Base-by-base conservation (phyloP, 1,140 invertebrate species). In the Drosophila sulfurigaster region DNA sequence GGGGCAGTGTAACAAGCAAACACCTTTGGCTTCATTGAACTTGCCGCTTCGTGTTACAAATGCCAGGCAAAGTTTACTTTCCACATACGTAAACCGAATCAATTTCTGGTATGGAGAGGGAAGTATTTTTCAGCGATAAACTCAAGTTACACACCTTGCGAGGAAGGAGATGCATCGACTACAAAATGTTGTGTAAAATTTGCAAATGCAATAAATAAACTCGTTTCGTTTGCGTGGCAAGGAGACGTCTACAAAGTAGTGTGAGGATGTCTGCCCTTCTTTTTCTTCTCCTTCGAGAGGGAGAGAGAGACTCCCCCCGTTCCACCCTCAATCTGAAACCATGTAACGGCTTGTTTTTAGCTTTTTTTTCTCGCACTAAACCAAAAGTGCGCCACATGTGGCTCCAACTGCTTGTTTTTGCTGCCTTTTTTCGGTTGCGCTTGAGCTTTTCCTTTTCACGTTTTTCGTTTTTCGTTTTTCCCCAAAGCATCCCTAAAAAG, bases 101-200 rank as follows among this genome's bases (percentile, higher is more conserved):
- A 87, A 87, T 87, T 87, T 83, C 73, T 78, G 52, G 30, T 38
- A 15, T 52, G 62, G 41, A 13, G 20, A n/a, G n/a, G 49, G 20
- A 0, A 11, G 10, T 8, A 45, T 74, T 76, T 76, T 72, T 72
- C 57, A 76, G 74, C 83, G 83, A 87, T 87, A 87, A 87, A 88
- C 83, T 87, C 78, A 68, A 65, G 83, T 72, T 88, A 80, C 83
- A 88, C 85, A 83, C 85, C 83, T 87, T 78, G 49, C 10, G 4
- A 20, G 11, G 62, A 30, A 32, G 46, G 45, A 41, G 64, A 48
- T 45, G 60, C 46, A 66, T 65, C 73, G 63, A 87, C 78, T 86
- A 82, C 82, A 87, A 87, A 87, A 87, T 87, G 83, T 87, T 87
- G 83, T 87, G 83, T 87, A 87, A 87, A 87, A 87, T 87, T 87